Base-by-base conservation (phyloP, 1,140 invertebrate species). In the Anastatus disparis region DNA sequence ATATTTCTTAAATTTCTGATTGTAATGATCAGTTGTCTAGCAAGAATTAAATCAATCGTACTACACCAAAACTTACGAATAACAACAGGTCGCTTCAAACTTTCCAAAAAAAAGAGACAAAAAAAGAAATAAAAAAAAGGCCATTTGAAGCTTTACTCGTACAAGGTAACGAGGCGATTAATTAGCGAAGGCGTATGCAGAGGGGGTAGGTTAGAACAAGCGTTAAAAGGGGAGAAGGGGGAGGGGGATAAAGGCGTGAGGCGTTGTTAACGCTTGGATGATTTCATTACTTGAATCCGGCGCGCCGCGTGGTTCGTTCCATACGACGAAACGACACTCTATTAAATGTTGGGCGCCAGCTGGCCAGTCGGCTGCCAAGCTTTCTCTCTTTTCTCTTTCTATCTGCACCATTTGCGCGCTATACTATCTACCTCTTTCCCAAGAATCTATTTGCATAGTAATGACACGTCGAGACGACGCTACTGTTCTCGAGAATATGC, bases 381-480 rank as follows among this genome's bases (percentile, higher is more conserved):
- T 24, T 1, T 17, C 46, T n/a, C n/a, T n/a, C n/a, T n/a, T n/a
- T n/a, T n/a, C n/a, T n/a, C n/a, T n/a, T n/a, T n/a, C n/a, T n/a
- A n/a, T n/a, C n/a, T n/a, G 76, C 76, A 77, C 76, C 77, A 78
- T 83, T 84, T 80, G 79, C 79, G 62, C 77, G 78, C 79, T 78
- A 82, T 79, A 79, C 78, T n/a, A n/a, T n/a, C n/a, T n/a, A n/a
- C n/a, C n/a, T n/a, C n/a, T n/a, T n/a, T n/a, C 74, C 2, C 38
- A 35, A 72, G 83, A 83, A 84, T 83, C 81, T 83, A 84, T 84
- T 84, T 84, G 83, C 83, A 84, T 84, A 83, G 80, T 84, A 84
- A 84, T 84, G 79, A 78, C 74, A 63, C 67, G 17, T 9, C 73
- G 71, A 40, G 9, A 8, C 50, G 24, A 27, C 22, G 29, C 26